Base-by-base conservation (phyloP, 2,888 invertebrate species). In the Xylota sylvarum region DNA sequence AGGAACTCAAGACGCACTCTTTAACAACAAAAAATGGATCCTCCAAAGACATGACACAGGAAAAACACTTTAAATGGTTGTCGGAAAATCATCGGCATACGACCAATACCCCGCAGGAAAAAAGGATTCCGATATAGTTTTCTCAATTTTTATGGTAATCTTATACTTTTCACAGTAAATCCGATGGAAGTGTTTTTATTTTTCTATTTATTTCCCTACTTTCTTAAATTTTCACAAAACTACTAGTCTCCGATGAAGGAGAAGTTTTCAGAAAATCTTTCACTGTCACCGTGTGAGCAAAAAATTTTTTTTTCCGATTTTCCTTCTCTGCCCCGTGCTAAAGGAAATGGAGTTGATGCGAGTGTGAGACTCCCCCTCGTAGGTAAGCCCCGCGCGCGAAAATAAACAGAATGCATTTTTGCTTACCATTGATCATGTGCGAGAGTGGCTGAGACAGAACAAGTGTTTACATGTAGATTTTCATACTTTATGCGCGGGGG, bases 1-100 rank as follows among this genome's bases (percentile, higher is more conserved):
- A 72, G 27, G 23, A 23, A 40, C 0, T 0, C 23, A 10, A 48
- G 37, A 96, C 98, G 97, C 95, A 98, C 98, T 98, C 98, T 96
- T 98, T 98, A 90, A 98, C 98, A 93, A 98, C 98, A 95, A 98
- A 98, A 95, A 98, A 98, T 89, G 98, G 98, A 94, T 98, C 98
- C 95, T 98, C 98, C 94, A 98, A 95, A 95, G 98, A 97, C 98
- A 98, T 98, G 95, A 95, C 97, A 95, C 94, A 94, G 91, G 87
- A 88, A 93, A 88, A 87, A 60, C 74, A 78, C 83, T 87, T 74
- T 67, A 79, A 83, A 83, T 87, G 87, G 83, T 74, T 83, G 87
- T 83, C 83, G 83, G 83, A 87, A 87, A 79, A 83, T 79, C 83
- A 87, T 87, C 87, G 77, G 79, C 87, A 58, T 52, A 69, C 60